Evolutionary conservation across 2,888 invertebrate genomes (phyloP), one percentile per base, ranked within the genome.

Genomic region (Diarsia brunnea): DNA sequence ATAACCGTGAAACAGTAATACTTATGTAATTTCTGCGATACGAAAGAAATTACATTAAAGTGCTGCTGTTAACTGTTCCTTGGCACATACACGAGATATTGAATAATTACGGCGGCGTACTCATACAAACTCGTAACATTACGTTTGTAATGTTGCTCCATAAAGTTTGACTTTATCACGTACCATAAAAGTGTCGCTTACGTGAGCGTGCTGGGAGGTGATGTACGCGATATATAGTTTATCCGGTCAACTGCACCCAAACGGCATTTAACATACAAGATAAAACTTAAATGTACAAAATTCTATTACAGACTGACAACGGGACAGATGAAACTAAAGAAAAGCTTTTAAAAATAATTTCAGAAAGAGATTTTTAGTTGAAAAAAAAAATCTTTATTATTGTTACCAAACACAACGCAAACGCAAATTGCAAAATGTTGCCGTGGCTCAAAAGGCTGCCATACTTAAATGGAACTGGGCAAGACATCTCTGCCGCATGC

Each of bases 111-210:
- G 43, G 58, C 19, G 43, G 10, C 47, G 53, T 75, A 75, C 63
- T 63, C 49, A 55, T 12, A 70, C 43, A 51, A 21, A 68, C 49
- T 69, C 76, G 38, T 60, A 53, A 67, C 63, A 31, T 75, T 70
- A 31, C 55, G 4, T 66, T 61, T 61, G 58, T 74, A 73, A 76
- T 55, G 70, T 70, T 76, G 63, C 53, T 67, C 68, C 61, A 45
- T 73, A 63, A 73, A 67, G 14, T 72, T 69, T 51, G n/a, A 68
- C 53, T 81, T 81, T 72, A 71, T 65, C 68, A 55, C 49, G n/a
- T 27, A 16, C 47, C 60, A 63, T 76, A 60, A 63, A 76, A 72
- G 49, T 70, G 55, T 49, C 43, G 27, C 27, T 71, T 61, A 31
- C 60, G 71, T 67, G 27, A 16, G 19, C 76, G 16, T 51, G 63